Percentiles rank a stretch among this genome's conserved stretches.
Conservation (phyloP, 37 sponge, comb jelly and placozoan genomes). For the Hexactinellida sp. region DNA sequence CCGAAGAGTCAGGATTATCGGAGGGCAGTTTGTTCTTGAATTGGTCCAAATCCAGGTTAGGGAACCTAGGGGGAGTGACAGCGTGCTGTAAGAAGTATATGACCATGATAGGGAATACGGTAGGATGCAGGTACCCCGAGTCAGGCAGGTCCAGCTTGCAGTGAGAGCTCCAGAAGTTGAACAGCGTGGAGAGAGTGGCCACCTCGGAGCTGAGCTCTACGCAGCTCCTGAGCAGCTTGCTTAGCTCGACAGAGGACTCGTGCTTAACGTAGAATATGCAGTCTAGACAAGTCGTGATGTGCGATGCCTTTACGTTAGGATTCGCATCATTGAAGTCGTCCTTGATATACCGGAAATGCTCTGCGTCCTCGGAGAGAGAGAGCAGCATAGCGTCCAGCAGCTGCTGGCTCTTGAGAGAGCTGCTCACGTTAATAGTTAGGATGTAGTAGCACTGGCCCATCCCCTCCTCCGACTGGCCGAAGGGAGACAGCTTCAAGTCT, state of each 20-base stretch:
- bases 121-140: not conserved
- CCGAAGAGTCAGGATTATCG: not conserved
- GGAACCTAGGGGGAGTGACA: not conserved
- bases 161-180: slow-evolving; percentile 16
- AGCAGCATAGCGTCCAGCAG: not conserved
- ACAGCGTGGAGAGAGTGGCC: not conserved
- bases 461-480: slow-evolving; percentile 9
- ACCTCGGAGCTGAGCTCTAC: not conserved
- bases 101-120: not conserved
- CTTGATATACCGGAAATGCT: not conserved
- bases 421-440: not conserved
- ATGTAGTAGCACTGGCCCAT: slow-evolving; percentile 7
- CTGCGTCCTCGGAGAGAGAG: not conserved
- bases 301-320: not conserved
- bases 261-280: not conserved
- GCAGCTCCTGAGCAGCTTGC: not conserved
- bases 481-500: not conserved
- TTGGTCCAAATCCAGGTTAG: not conserved
- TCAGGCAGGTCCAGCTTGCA: not conserved
- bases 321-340: not conserved
- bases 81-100: not conserved
- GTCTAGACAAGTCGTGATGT: not conserved
- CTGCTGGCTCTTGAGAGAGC: not conserved
- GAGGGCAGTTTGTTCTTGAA: not conserved
- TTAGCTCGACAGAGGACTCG: not conserved